Conservation (phyloP, 1,140 invertebrate genomes). For the Drosophila insularis region DNA sequence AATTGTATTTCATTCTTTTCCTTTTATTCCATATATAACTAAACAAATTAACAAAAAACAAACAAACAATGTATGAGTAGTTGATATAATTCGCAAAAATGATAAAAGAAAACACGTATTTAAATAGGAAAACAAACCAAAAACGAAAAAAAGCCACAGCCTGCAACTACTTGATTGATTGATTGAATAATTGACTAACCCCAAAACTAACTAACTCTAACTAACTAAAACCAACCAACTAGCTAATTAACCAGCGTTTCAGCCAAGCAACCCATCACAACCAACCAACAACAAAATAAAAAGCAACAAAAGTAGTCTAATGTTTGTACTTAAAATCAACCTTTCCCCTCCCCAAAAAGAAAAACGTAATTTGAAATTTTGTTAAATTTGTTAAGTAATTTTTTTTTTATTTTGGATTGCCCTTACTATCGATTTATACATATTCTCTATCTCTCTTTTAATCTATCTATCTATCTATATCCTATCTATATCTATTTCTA, state of each 20-base stretch:
- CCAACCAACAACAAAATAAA: constrained; percentile 50
- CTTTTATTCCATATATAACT: constrained; percentile 55
- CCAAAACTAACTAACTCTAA: constrained; percentile 25
- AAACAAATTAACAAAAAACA: constrained; percentile 33
- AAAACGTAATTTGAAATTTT: constrained; percentile 54
- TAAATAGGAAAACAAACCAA: constrained; percentile 53
- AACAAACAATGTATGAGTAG: constrained; percentile 59
- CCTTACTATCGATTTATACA: constrained; percentile 3
- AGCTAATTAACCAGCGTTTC: constrained; percentile 55
- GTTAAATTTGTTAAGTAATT: constrained; percentile 37
- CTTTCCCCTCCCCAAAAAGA: constrained; percentile 19
- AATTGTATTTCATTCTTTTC: constrained; percentile 76
- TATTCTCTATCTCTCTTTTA: not conserved
- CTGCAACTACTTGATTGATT: constrained; percentile 72
- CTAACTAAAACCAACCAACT: constrained; percentile 36
- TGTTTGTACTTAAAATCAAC: constrained; percentile 26
- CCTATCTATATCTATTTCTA: not conserved
- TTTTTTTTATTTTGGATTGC: constrained; percentile 13
- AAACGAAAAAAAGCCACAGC: constrained; percentile 61
- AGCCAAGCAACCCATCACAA: constrained; percentile 48
- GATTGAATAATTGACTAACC: constrained; percentile 48
- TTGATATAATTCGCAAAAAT: constrained; percentile 72
- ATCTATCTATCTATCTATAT: not conserved
- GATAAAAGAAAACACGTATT: constrained; percentile 65
- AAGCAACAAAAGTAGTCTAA: constrained; percentile 38